Percentiles rank a stretch among this genome's conserved stretches.
Evolutionary conservation across 2,797 vertebrate species (phyloP).

Genomic region (Eulemur mongoz): DNA sequence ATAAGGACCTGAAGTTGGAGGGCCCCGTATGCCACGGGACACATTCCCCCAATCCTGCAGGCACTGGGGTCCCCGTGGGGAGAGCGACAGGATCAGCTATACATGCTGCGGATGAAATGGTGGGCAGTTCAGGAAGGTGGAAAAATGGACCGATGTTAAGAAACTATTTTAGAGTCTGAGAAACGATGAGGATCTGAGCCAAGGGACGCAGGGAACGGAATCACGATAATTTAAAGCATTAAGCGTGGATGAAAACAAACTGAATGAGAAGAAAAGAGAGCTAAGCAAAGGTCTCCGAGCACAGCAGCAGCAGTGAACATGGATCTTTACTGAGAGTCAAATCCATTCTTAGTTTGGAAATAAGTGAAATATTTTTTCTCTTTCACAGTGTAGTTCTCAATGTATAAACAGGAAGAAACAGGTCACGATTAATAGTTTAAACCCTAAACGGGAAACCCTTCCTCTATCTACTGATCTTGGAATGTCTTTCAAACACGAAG

Average conservation of each 20-base stretch:
- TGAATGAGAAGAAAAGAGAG: background rate
- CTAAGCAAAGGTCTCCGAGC: background rate
- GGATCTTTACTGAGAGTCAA: background rate
- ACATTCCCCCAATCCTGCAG: background rate
- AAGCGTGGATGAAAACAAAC: background rate
- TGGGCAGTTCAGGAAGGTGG: background rate
- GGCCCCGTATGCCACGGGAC: no score
- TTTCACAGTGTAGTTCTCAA: slow-evolving; percentile 5
- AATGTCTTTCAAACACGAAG: slow-evolving; percentile 57
- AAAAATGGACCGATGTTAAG: background rate
- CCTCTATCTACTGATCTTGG: slow-evolving; percentile 58
- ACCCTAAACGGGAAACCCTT: slow-evolving; percentile 29
- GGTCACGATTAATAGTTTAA: slow-evolving; percentile 49
- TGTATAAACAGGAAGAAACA: slow-evolving; percentile 69
- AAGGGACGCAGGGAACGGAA: background rate
- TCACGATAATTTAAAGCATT: fast-evolving
- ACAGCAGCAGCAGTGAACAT: background rate
- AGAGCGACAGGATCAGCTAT: background rate
- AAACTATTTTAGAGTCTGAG: background rate
- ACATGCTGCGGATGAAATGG: background rate
- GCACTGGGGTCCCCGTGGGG: background rate
- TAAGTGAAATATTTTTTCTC: background rate
- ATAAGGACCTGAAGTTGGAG: background rate
- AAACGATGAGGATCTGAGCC: background rate
- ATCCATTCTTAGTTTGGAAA: background rate